phyloP scores from a whole-genome alignment of 2,113 vertebrate species.

The Mixornis gularis region DNA sequence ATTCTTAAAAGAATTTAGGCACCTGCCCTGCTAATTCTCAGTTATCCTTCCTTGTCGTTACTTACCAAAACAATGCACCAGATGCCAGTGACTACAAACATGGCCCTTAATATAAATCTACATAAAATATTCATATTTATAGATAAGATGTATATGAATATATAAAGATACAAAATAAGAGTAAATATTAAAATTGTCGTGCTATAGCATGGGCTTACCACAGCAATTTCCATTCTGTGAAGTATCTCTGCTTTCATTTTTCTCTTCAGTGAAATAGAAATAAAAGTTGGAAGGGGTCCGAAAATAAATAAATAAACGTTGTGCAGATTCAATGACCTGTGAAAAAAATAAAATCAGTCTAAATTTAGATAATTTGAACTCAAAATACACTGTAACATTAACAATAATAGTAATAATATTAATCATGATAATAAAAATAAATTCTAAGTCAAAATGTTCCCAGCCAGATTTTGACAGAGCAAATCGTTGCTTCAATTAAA shows the following conservation, averaged over 20 bases:
- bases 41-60: not conserved
- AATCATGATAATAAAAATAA: too few relatives aligned
- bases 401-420: not conserved
- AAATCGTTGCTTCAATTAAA: not conserved
- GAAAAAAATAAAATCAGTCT: not conserved
- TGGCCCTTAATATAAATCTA: not conserved
- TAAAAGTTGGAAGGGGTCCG: not conserved
- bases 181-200: not conserved
- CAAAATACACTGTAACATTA: not conserved
- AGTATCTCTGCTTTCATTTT: not conserved
- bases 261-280: not conserved
- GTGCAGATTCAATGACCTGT: fast-evolving
- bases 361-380: not conserved
- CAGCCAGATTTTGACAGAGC: not conserved
- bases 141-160: not conserved
- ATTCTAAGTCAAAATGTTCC: not conserved
- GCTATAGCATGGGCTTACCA: not conserved
- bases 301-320: not conserved
- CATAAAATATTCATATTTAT: not conserved
- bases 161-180: not conserved
- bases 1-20: not conserved
- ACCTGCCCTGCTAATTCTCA: not conserved
- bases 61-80: not conserved
- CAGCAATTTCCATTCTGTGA: not conserved
- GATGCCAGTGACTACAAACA: not conserved